Evolutionary conservation across 2,113 vertebrate genomes (phyloP).

Genomic region (Proterorhinus semilunaris): DNA sequence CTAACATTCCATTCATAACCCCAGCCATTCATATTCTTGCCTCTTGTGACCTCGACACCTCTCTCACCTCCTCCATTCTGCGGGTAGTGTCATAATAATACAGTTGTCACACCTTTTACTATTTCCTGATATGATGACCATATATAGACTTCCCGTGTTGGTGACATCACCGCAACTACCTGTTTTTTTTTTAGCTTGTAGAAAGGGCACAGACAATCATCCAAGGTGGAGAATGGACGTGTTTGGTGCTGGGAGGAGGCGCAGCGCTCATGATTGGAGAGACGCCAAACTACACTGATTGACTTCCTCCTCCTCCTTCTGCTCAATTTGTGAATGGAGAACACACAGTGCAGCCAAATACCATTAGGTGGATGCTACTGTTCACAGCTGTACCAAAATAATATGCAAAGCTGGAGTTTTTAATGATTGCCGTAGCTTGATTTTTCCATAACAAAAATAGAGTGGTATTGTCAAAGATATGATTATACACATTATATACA

Average conservation of each 20-base stretch:
- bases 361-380: conserved; percentile 40
- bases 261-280: neutral
- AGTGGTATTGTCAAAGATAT: too few relatives aligned
- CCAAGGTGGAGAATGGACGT: conserved; percentile 14
- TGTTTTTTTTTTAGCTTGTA: conserved; percentile 5
- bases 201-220: conserved; percentile 29
- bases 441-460: too few relatives aligned
- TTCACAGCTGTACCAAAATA: conserved; percentile 10
- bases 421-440: too few relatives aligned
- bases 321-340: conserved; percentile 41
- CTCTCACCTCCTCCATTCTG: conserved; percentile 24
- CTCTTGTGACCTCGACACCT: conserved; percentile 49
- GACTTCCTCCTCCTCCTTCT: conserved; percentile 34
- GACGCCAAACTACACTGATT: conserved; percentile 15
- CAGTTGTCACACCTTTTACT: conserved; percentile 25
- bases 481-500: too few relatives aligned
- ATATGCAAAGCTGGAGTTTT: too few relatives aligned
- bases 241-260: conserved; percentile 27
- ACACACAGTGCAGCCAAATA: conserved; percentile 45
- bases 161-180: conserved; percentile 32
- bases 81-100: conserved; percentile 26
- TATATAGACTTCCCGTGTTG: conserved; percentile 52
- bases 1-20: conserved; percentile 47
- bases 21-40: conserved; percentile 34
- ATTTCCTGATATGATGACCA: conserved; percentile 38